phyloP scores from a whole-genome alignment of 2,797 vertebrate genomes.

The Mus caroli region DNA sequence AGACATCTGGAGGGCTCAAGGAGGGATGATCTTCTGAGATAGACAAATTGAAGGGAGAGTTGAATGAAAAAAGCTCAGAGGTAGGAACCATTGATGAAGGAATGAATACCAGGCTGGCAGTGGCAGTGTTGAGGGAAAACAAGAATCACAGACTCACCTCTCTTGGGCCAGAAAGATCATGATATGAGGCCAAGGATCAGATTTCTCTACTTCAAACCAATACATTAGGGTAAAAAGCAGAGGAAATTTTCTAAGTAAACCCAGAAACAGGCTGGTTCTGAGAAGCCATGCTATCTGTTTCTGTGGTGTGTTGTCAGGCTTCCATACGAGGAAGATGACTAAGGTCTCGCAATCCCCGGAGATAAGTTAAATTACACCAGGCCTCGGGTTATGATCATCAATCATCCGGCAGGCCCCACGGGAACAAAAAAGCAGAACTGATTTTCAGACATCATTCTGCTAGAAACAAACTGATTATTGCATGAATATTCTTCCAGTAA shows the following conservation, averaged over 20 bases:
- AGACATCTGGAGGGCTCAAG: not conserved
- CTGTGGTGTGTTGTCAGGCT: not conserved
- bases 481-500: conserved; percentile 79
- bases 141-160: not conserved
- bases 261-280: not conserved
- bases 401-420: conserved; percentile 10
- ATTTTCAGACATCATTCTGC: conserved; percentile 71
- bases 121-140: conserved; percentile 10
- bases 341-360: not conserved
- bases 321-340: not conserved
- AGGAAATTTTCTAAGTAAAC: not conserved
- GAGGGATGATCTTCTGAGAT: not conserved
- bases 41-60: not conserved
- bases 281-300: not conserved
- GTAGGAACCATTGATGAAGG: conserved; percentile 3
- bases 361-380: not conserved
- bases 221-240: not conserved
- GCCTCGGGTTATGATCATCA: not conserved
- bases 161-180: conserved; percentile 26
- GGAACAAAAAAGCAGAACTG: conserved; percentile 42
- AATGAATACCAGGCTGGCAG: not conserved
- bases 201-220: not conserved
- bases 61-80: not conserved
- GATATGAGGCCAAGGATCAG: not conserved
- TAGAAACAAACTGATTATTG: conserved; percentile 60